These are phyloP conservation scores for Pinctada fucata DNA, from an alignment of 2,888 invertebrate genomes.

Conservation along the genomic window DNA sequence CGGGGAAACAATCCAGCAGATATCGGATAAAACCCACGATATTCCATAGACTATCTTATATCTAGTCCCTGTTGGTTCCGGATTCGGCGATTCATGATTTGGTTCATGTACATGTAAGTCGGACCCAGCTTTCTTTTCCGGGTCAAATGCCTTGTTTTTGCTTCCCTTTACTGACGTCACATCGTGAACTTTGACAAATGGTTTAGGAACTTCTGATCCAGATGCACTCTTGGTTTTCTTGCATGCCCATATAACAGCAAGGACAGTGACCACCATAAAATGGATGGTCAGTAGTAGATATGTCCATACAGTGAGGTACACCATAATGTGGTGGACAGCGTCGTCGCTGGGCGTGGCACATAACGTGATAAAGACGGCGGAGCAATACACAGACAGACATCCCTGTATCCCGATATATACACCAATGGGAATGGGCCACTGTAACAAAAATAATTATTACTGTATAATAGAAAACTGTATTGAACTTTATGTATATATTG, in stretches of 20 bases:
- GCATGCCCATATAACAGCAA: slow-evolving; percentile 27
- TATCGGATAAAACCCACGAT: slow-evolving; percentile 63
- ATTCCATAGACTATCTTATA: slow-evolving; percentile 10
- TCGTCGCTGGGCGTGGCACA: not conserved
- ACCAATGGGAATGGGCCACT: slow-evolving; percentile 52
- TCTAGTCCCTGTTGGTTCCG: not conserved
- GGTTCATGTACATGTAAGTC: not conserved
- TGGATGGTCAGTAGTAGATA: slow-evolving; percentile 66
- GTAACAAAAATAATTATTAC: slow-evolving; percentile 35
- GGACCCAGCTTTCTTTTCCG: not conserved
- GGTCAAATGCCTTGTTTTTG: not conserved
- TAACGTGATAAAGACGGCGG: slow-evolving; percentile 30
- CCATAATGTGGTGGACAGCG: slow-evolving; percentile 46
- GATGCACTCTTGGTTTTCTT: not conserved
- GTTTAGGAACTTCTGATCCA: no score
- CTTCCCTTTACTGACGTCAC: not conserved
- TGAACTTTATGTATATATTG: no score
- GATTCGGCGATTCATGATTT: not conserved
- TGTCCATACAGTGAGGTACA: slow-evolving; percentile 73
- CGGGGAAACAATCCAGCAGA: slow-evolving; percentile 53
- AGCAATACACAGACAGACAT: slow-evolving; percentile 41
- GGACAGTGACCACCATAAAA: slow-evolving; percentile 49
- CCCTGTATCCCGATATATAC: slow-evolving; percentile 50
- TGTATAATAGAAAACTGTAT: not conserved
- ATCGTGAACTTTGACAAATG: not conserved